Evolutionary conservation across 2,113 vertebrate genomes (phyloP).

Genomic region (Bubo bubo): DNA sequence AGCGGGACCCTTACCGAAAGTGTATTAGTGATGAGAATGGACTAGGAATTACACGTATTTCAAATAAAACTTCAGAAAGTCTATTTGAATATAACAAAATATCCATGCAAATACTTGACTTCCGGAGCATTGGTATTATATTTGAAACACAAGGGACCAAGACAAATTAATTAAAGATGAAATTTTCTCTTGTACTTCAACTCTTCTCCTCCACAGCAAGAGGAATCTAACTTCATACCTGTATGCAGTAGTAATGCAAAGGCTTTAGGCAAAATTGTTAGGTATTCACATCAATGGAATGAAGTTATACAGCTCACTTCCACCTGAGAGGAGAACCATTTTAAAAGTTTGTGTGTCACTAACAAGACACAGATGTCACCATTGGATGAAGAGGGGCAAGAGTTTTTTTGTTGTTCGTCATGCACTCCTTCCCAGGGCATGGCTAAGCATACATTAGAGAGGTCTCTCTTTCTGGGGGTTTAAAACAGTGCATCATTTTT

Average conservation of each 20-base stretch:
- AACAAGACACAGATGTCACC: not conserved
- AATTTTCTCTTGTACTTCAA: not conserved
- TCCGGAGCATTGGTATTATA: not conserved
- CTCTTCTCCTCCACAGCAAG: not conserved
- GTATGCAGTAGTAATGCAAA: not conserved
- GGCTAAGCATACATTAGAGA: rapidly evolving
- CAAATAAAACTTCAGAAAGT: not conserved
- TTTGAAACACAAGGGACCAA: not conserved
- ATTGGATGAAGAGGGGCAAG: not conserved
- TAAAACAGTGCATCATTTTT: not conserved
- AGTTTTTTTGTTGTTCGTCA: not conserved
- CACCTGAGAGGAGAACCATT: conserved; percentile 18
- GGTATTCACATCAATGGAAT: conserved; percentile 14
- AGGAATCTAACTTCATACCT: conserved; percentile 23
- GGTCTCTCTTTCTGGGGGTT: not conserved
- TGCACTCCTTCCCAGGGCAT: not conserved
- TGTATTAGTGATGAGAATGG: not conserved
- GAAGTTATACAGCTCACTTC: conserved; percentile 30
- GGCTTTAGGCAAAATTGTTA: conserved; percentile 21
- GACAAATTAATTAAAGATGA: not conserved
- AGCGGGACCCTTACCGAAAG: not conserved
- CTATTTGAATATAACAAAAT: not conserved
- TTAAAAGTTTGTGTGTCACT: not conserved
- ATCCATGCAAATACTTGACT: not conserved
- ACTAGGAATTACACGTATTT: not conserved